Evolutionary conservation across 2,797 vertebrate genomes (phyloP).

Genomic region (Heteromormyrus szaboi): DNA sequence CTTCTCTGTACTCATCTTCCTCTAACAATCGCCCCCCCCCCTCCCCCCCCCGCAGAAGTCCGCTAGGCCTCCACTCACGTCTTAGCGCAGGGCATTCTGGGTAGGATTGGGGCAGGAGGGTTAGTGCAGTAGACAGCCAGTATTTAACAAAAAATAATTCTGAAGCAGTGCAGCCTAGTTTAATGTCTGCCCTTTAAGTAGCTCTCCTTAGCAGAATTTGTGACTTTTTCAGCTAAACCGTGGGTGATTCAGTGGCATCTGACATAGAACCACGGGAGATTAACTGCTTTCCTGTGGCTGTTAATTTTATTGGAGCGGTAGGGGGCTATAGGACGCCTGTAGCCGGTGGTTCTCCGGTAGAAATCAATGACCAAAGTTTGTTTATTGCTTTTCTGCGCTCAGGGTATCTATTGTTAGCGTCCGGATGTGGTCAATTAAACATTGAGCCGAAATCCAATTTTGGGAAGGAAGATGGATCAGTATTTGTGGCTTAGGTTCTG

Average conservation of each 20-base stretch:
- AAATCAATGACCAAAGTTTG: neutral
- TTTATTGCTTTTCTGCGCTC: neutral
- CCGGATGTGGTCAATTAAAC: neutral
- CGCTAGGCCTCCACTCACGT: constrained; percentile 9
- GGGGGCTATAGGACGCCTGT: neutral
- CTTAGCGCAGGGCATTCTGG: neutral
- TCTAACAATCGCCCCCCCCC: constrained; percentile 38
- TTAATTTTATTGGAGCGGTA: neutral
- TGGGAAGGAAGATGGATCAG: neutral
- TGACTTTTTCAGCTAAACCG: neutral
- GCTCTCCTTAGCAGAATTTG: neutral
- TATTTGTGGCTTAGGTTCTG: neutral
- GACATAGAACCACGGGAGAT: neutral
- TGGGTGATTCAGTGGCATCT: neutral
- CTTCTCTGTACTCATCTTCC: constrained; percentile 63
- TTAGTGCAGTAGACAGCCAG: neutral
- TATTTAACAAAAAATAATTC: neutral
- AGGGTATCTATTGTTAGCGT: neutral
- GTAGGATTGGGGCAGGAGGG: neutral
- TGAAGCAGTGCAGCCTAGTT: neutral
- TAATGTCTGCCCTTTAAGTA: neutral
- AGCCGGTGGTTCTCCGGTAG: neutral
- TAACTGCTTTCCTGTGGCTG: no score
- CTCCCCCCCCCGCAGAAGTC: neutral
- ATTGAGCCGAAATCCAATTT: neutral